Base-by-base conservation (phyloP, 2,888 invertebrate genomes). In the Drosophila lutescens region DNA sequence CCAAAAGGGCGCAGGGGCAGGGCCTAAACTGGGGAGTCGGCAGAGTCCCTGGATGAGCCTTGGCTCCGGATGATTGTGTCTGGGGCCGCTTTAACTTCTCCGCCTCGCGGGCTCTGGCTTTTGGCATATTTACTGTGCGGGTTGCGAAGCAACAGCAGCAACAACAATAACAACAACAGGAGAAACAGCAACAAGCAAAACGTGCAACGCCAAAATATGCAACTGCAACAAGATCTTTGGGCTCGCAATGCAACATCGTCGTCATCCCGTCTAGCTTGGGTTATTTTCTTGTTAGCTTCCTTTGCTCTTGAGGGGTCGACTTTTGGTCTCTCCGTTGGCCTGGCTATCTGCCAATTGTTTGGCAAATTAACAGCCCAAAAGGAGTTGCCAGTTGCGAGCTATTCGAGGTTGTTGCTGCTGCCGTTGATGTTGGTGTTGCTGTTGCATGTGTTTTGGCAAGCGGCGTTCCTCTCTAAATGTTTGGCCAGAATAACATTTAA, bases 351-450 rank as follows among this genome's bases (percentile, higher is more conserved):
- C 88, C 86, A 86, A 82, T 88, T 88, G 83, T 82, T 86, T 88
- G 88, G 83, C 86, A 84, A 88, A 88, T 86, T 88, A 84, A 88
- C 88, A 87, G 86, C 78, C 82, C 71, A 68, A 85, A 82, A 85
- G 82, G 78, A 86, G 84, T 74, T 83, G 63, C 72, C 43, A 41
- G 66, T 53, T 55, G 47, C 57, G 30, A 47, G 67, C 20, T 34
- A 60, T 50, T 44, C 32, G 57, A 12, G 41, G 26, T 17, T 66
- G 56, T 65, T 65, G 66, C 61, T 62, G 62, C 49, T 66, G 56
- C 67, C 56, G 69, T 53, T 62, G 62, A 51, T 51, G 61, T 41
- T 63, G 49, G 54, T 65, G 40, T 54, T 57, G 49, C 61, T 62
- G 40, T 57, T 57, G 56, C 59, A n/a, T n/a, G n/a, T n/a, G n/a